phyloP scores from a whole-genome alignment of 1,140 invertebrate species.

The Neuroterus valhalla region DNA sequence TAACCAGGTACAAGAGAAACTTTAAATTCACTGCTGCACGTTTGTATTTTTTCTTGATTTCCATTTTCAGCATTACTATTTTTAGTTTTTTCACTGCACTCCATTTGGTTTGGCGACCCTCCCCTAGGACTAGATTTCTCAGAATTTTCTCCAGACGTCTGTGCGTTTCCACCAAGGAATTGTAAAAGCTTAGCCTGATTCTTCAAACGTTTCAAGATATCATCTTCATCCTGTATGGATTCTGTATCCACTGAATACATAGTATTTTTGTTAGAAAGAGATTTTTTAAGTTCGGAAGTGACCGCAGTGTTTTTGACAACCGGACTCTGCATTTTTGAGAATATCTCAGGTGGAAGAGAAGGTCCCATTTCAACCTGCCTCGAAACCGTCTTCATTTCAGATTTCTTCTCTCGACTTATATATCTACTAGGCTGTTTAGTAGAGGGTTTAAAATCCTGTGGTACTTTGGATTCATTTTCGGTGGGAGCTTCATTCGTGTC shows the following conservation, averaged over 20 bases:
- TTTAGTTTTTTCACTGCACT: slow-evolving; percentile 22
- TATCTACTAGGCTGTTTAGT: slow-evolving; percentile 40
- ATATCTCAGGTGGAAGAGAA: slow-evolving; percentile 45
- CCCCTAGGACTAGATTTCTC: slow-evolving; percentile 1
- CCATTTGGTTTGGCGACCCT: slow-evolving; percentile 22
- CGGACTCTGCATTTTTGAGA: slow-evolving; percentile 47
- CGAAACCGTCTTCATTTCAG: slow-evolving; percentile 28
- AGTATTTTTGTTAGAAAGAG: slow-evolving; percentile 18
- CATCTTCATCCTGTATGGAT: slow-evolving; percentile 60
- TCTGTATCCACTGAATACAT: neutral
- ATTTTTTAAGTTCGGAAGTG: slow-evolving; percentile 31
- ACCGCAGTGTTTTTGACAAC: slow-evolving; percentile 33
- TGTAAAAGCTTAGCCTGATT: slow-evolving; percentile 68
- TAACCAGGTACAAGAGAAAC: slow-evolving; percentile 78
- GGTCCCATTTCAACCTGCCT: slow-evolving; percentile 47
- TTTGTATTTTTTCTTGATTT: slow-evolving; percentile 41
- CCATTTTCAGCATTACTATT: slow-evolving; percentile 3
- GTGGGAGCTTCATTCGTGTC: slow-evolving; percentile 57
- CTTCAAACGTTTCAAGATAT: slow-evolving; percentile 66
- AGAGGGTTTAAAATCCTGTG: neutral
- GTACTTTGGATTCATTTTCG: slow-evolving; percentile 45
- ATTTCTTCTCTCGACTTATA: slow-evolving; percentile 26
- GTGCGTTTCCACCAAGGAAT: neutral
- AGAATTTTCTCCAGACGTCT: slow-evolving; percentile 14
- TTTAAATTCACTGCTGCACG: slow-evolving; percentile 36